These are phyloP conservation scores for Acyrthosiphon pisum DNA, from an alignment of 1,140 invertebrate genomes.

Conservation along the genomic window DNA sequence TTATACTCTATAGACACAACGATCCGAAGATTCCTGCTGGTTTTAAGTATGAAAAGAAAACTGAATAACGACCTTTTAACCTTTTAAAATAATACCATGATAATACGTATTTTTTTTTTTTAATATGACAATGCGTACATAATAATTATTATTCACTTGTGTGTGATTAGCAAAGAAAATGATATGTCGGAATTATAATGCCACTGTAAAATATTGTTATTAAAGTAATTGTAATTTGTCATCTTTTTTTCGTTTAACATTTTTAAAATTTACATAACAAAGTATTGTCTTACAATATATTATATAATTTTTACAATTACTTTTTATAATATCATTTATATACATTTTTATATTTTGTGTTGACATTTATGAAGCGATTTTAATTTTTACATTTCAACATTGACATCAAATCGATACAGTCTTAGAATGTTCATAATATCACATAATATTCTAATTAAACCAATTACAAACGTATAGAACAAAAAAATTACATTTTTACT, in stretches of 20 bases:
- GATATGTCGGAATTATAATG: background rate
- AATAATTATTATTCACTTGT: background rate
- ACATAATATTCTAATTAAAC: background rate
- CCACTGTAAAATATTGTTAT: background rate
- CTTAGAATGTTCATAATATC: background rate
- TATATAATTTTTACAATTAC: too few species aligned
- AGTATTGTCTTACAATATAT: too few species aligned
- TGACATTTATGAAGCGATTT: background rate
- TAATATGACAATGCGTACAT: background rate
- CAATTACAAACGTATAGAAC: background rate
- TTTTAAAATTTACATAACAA: too few species aligned
- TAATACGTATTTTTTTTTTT: too few species aligned
- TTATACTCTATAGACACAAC: background rate
- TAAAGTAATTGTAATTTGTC: background rate
- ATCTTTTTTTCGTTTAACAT: background rate
- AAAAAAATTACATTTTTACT: background rate
- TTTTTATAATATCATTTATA: too few species aligned
- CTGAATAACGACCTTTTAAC: too few species aligned
- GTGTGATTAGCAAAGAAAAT: background rate
- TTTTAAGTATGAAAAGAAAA: too few species aligned
- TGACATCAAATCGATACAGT: background rate
- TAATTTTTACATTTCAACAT: background rate
- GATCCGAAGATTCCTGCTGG: background rate
- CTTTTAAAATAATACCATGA: too few species aligned
- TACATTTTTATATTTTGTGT: background rate